Base-by-base conservation (phyloP, 2,113 vertebrate species). In the Prochilodus magdalenae region DNA sequence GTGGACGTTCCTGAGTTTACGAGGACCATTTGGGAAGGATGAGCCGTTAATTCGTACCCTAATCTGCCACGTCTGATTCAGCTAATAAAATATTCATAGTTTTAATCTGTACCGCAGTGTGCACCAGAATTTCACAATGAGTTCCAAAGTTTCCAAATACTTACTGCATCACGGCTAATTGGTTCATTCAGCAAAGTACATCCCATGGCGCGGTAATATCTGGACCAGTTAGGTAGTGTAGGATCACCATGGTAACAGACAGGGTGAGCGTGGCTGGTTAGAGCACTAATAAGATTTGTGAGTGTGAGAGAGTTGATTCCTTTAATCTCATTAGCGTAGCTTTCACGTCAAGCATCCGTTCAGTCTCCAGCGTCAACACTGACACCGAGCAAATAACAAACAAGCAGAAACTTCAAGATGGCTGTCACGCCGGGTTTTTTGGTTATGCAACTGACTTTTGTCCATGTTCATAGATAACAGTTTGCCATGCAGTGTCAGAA, bases 311-410 rank as follows among this genome's bases (percentile, higher is more conserved):
- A 82, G 53, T 77, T 65, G 30, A 26, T 75, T 22, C 79, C 24
- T 59, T 51, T 82, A 74, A 82, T 69, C 81, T 13, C 24, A 60
- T 60, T 26, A 60, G 11, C 14, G 22, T 60, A 24, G 24, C n/a
- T 71, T 62, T n/a, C 69, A 4, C 36, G 27, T 55, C 26, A 51
- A 33, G 15, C 80, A n/a, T 18, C 7, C 90, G 65, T 77, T 89
- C 87, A 84, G 92, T n/a, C 89, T 47, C 51, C 30, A 30, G 57
- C 14, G n/a, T 79, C 79, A 49, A 29, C 57, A 59, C 57, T 5
- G 57, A 8, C 57, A 73, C 70, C n/a, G 65, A 65, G 26, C 27
- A 73, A 53, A 51, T 65, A 59, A 60, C 57, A 60, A 60, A 60
- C 24, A 60, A 13, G 24, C 12, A 26, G 10, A 12, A 4, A n/a